Evolutionary conservation across 2,113 vertebrate species (phyloP), one percentile per base, ranked within the genome.

Genomic region (Chamaetylas fuelleborni): DNA sequence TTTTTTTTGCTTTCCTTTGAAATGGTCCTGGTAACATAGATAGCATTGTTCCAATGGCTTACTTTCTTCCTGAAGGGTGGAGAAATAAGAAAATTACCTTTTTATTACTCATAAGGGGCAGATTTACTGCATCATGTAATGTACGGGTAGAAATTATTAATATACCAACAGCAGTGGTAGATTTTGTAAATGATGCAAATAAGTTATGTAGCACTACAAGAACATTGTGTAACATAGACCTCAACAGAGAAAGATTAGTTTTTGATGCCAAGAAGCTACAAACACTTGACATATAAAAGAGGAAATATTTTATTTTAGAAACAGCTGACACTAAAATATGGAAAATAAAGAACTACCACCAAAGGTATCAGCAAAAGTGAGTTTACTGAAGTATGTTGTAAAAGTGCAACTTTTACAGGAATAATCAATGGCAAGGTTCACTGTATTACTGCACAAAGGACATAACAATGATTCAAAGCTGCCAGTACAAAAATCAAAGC

Each of bases 81-180:
- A 83, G 18, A 61, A 95, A 48, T 24, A 64, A 48, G 76, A 88
- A 88, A 86, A 79, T 42, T 20, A 58, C 20, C 8, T 51, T 84
- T 93, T 92, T 58, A 57, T 81, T 65, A 54, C 54, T 92, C 48
- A 47, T 65, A 82, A 72, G 29, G 28, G 71, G 50, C 28, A 86
- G 28, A 80, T 64, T 62, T 82, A 57, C 22, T 18, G 14, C 7
- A 81, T 9, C 0, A 0, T 47, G 2, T 48, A 72, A 76, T 26
- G 8, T n/a, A 50, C 14, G 8, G 9, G 45, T 50, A 84, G 64
- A 81, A 89, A 65, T 38, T 60, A 28, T 43, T 62, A 65, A n/a
- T 28, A 42, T 28, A 61, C 9, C 15, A 81, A n/a, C 36, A 83
- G 28, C 6, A 78, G 9, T 22, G 18, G 18, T 22, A 92, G 6